Evolutionary conservation across 2,797 vertebrate genomes (phyloP).

Genomic region (Podargus strigoides): DNA sequence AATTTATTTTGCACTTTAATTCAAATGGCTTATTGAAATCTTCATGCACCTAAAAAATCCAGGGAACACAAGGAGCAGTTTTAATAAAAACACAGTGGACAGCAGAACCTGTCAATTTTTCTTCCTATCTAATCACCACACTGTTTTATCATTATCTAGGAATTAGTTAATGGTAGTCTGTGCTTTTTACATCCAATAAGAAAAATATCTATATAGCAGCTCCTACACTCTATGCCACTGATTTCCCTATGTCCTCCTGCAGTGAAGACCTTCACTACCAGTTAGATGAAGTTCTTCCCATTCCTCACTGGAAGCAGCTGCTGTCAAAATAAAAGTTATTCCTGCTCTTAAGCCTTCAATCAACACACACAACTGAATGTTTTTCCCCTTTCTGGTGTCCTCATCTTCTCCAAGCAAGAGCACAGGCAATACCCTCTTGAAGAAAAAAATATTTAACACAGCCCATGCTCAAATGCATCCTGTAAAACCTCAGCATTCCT

Average conservation of each 20-base stretch:
- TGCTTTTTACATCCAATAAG: not conserved
- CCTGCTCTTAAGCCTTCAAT: not conserved
- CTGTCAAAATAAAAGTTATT: not conserved
- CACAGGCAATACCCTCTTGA: not conserved
- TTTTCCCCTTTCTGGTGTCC: not conserved
- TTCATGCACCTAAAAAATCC: not conserved
- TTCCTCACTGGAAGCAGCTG: not conserved
- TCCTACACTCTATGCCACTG: not conserved
- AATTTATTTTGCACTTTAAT: not conserved
- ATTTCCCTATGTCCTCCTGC: not conserved
- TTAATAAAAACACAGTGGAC: not conserved
- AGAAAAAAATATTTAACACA: not conserved
- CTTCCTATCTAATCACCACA: not conserved
- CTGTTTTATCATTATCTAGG: not conserved
- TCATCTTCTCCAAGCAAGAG: not conserved
- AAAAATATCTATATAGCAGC: not conserved
- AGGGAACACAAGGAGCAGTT: not conserved
- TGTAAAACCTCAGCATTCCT: not conserved
- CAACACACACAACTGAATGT: fast-evolving
- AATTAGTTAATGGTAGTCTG: not conserved
- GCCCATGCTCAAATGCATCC: not conserved
- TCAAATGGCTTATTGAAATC: not conserved
- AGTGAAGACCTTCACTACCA: not conserved
- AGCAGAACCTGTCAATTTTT: not conserved
- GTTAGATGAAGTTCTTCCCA: not conserved